These are phyloP conservation scores for Tonatia bakeri DNA, from an alignment of 2,113 vertebrate species.

Conservation along the genomic window DNA sequence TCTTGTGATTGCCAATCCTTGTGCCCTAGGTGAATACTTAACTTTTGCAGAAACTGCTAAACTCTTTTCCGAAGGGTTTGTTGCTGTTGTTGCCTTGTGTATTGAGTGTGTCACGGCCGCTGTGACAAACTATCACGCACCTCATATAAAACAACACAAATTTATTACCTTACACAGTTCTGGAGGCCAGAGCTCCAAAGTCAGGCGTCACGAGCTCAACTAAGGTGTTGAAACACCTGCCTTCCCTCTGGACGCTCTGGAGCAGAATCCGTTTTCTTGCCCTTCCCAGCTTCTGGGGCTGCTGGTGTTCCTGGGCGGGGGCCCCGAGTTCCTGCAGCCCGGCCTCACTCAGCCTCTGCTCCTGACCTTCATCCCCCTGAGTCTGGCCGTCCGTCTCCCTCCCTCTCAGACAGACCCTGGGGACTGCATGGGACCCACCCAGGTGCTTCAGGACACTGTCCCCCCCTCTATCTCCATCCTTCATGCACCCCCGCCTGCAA, in stretches of 20 bases:
- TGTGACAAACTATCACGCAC: accelerated
- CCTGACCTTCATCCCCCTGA: background rate
- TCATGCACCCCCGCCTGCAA: accelerated
- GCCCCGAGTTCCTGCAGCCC: too few species aligned
- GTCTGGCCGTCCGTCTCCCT: too few species aligned
- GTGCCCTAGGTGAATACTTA: accelerated
- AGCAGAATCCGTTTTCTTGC: too few species aligned
- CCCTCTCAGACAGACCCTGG: background rate
- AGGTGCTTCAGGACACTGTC: accelerated
- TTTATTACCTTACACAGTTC: too few species aligned
- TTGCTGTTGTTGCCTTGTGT: background rate
- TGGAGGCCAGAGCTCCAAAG: background rate
- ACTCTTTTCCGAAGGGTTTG: background rate
- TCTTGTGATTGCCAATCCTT: accelerated
- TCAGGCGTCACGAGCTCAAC: background rate
- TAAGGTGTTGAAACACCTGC: background rate
- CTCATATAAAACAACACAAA: background rate
- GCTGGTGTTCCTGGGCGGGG: too few species aligned
- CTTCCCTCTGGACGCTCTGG: background rate
- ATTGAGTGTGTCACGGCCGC: background rate
- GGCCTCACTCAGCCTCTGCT: too few species aligned
- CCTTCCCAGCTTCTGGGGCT: too few species aligned
- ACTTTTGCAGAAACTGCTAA: background rate
- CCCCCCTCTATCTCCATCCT: background rate
- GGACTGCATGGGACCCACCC: too few species aligned